Evolutionary conservation across 2,113 vertebrate species (phyloP).

Genomic region (Brienomyrus longianalis): DNA sequence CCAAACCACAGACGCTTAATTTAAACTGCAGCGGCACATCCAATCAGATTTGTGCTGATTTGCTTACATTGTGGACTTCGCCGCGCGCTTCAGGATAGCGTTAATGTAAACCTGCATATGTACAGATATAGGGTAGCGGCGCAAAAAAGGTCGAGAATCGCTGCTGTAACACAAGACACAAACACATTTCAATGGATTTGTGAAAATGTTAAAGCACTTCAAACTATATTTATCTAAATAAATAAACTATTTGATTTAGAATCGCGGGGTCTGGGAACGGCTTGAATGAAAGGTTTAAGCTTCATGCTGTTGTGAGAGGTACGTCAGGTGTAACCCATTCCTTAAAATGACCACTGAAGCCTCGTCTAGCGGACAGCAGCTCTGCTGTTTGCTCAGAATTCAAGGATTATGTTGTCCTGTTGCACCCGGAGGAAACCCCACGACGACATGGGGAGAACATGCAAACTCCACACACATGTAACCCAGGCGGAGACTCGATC

Average conservation of each 20-base stretch:
- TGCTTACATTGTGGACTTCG: no score
- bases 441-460: no score
- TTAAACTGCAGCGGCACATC: no score
- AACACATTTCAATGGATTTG: background rate
- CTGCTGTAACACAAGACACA: background rate
- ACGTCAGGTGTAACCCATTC: background rate
- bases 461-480: no score
- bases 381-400: background rate
- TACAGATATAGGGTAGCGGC: background rate
- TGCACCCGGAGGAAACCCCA: no score
- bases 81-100: no score
- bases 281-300: background rate
- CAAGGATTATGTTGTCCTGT: background rate
- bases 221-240: background rate
- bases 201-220: background rate
- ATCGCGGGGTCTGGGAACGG: background rate
- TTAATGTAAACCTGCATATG: no score
- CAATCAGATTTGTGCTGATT: no score
- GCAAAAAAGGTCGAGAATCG: no score
- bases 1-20: no score
- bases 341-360: background rate
- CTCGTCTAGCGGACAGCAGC: background rate
- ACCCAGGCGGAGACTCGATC: no score
- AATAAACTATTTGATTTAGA: background rate
- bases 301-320: background rate